phyloP scores from a whole-genome alignment of 2,797 vertebrate species.

The Enteromius afrohamiltoni region DNA sequence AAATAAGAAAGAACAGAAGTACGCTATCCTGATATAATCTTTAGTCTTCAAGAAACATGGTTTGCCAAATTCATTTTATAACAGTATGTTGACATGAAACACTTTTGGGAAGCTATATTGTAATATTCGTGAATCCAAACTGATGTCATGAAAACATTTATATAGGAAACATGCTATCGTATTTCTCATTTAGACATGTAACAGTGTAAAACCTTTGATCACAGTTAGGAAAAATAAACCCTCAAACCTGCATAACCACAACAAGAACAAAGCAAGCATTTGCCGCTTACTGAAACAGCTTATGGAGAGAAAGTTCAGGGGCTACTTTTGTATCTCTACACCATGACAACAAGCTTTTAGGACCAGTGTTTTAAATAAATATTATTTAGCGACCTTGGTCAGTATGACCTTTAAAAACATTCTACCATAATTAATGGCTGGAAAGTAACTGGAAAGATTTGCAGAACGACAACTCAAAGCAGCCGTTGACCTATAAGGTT shows the following conservation, averaged over 20 bases:
- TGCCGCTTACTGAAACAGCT: slow-evolving; percentile 84
- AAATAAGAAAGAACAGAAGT: not conserved
- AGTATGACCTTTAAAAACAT: not conserved
- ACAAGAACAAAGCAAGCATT: slow-evolving; percentile 90
- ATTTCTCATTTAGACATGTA: not conserved
- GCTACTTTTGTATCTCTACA: slow-evolving; percentile 87
- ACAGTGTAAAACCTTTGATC: not conserved
- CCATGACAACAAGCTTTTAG: slow-evolving; percentile 67
- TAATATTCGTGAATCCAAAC: not conserved
- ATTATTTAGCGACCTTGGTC: not conserved
- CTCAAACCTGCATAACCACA: slow-evolving; percentile 84
- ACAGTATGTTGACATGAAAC: not conserved
- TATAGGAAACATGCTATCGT: not conserved
- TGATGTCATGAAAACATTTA: not conserved
- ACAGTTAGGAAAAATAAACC: not conserved
- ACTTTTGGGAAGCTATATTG: not conserved
- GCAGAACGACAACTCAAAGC: slow-evolving; percentile 67
- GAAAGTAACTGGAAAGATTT: slow-evolving; percentile 75
- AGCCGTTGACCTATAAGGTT: slow-evolving; percentile 75
- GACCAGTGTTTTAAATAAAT: not conserved
- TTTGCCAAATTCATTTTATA: not conserved
- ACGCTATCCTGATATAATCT: not conserved
- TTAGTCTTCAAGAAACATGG: not conserved
- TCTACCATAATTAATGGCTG: slow-evolving; percentile 76
- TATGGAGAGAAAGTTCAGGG: slow-evolving; percentile 87